Percentiles rank a stretch among this genome's conserved stretches.
These are phyloP conservation scores for Xiphophorus maculatus DNA, from an alignment of 2,113 vertebrate species.

Conservation along the genomic window DNA sequence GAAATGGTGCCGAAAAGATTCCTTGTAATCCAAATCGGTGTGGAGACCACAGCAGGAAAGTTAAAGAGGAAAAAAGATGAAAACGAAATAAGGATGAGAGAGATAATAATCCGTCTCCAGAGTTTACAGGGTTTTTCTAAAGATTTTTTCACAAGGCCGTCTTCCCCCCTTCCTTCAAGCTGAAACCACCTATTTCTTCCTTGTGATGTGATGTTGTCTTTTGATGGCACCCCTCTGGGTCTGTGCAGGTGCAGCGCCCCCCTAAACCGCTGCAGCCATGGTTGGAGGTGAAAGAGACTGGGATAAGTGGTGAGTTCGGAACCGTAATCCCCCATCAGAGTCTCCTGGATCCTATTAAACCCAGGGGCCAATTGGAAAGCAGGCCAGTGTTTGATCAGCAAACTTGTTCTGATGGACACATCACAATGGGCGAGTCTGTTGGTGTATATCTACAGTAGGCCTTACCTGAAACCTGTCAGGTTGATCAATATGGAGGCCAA, in stretches of 20 bases:
- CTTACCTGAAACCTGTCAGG: conserved; percentile 32
- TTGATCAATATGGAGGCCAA: background rate
- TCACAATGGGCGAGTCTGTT: conserved; percentile 45
- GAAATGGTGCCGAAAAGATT: conserved; percentile 36
- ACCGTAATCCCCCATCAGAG: conserved; percentile 73
- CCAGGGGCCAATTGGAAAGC: conserved; percentile 79
- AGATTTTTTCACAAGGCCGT: background rate
- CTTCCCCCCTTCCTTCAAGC: conserved; percentile 23
- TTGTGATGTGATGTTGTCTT: conserved; percentile 42
- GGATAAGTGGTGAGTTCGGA: conserved; percentile 70
- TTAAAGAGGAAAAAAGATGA: background rate
- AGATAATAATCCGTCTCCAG: conserved; percentile 53
- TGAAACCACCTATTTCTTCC: conserved; percentile 41
- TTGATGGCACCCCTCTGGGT: conserved; percentile 51
- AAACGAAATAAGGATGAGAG: conserved; percentile 7
- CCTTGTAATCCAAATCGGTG: conserved; percentile 30
- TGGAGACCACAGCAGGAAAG: background rate
- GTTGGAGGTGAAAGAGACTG: conserved; percentile 72
- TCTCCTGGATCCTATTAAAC: conserved; percentile 82
- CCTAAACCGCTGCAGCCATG: conserved; percentile 77
- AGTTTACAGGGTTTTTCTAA: conserved; percentile 18
- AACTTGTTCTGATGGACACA: conserved; percentile 70
- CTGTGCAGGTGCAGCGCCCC: conserved; percentile 40
- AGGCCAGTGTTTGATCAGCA: conserved; percentile 82
- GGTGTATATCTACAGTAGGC: conserved; percentile 46